Evolutionary conservation across 2,888 invertebrate species (phyloP), one percentile per base, ranked within the genome.

Genomic region (Andrena flavipes): DNA sequence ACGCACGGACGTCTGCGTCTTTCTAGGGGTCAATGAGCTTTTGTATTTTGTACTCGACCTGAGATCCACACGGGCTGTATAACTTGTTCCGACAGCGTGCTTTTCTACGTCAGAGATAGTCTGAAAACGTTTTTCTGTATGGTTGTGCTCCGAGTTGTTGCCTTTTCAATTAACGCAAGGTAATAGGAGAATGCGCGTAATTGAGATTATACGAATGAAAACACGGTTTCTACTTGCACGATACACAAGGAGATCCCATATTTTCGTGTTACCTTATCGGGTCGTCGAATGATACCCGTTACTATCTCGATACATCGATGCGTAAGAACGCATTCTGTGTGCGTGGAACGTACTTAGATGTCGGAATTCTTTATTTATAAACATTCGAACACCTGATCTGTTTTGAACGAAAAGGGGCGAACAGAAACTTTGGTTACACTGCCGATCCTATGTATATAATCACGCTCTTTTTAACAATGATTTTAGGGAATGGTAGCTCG

Each of bases 191-290:
- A 49, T 49, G 48, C 8, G 20, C 23, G n/a, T 56, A 63, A 63
- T 62, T 63, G 68, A 48, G 35, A 7, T 67, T 48, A 5, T 48
- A 54, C 33, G 23, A 7, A 29, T 59, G 54, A 56, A 10, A n/a
- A 1, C 8, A 29, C 56, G 0, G n/a, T 72, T 72, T 56, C 8
- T 42, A 60, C 8, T 56, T 51, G 35, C 48, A 16, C 5, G 10
- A 35, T 62, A n/a, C 29, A 26, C 26, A 26, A 26, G 2, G 26
- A 26, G 1, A 26, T 26, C 26, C 71, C 62, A 42, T 69, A 76
- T 80, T 76, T 85, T 64, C 59, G 42, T 74, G 64, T 85, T 87
- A 84, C 85, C 82, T 85, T 87, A 87, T 87, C 75, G 7, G 84
- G 79, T 75, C 85, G 82, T 78, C 62, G 56, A 48, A 35, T 76